A percentile compares a stretch with the other conserved stretches of the same genome.
Conservation (phyloP, 2,888 invertebrate genomes). For the Trichogramma evanescens region DNA sequence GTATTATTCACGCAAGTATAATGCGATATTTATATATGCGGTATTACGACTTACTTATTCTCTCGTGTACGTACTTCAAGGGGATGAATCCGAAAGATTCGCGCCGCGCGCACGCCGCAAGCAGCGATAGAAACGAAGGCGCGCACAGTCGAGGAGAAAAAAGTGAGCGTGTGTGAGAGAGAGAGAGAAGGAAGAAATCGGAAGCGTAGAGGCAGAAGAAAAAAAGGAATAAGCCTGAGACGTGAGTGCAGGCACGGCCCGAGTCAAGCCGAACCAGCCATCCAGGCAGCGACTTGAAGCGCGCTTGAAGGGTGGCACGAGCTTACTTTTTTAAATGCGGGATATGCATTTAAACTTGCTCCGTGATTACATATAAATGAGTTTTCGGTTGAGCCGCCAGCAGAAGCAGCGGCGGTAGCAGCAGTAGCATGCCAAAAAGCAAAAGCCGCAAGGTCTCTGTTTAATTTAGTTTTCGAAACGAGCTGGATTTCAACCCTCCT, state of each 20-base stretch:
- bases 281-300: no score
- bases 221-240: no score
- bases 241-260: no score
- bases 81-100: background rate
- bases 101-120: background rate
- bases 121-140: slow-evolving; percentile 2
- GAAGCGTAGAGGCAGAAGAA: no score
- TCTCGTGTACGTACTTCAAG: background rate
- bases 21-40: no score
- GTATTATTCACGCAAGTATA: no score
- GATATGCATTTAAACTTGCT: slow-evolving; percentile 20
- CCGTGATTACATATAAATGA: slow-evolving; percentile 24
- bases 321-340: slow-evolving; percentile 23
- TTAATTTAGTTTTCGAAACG: slow-evolving; percentile 22
- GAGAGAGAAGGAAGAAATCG: background rate
- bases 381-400: slow-evolving; percentile 3
- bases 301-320: background rate
- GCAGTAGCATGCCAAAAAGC: background rate
- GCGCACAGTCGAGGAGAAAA: slow-evolving; percentile 20
- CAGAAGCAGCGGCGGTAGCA: background rate
- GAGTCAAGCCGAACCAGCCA: no score
- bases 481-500: background rate
- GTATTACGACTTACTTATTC: no score
- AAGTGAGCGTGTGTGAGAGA: slow-evolving; percentile 21
- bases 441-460: background rate